These are phyloP conservation scores for Rhincodon typus DNA, from an alignment of 2,797 vertebrate species.

Conservation along the genomic window DNA sequence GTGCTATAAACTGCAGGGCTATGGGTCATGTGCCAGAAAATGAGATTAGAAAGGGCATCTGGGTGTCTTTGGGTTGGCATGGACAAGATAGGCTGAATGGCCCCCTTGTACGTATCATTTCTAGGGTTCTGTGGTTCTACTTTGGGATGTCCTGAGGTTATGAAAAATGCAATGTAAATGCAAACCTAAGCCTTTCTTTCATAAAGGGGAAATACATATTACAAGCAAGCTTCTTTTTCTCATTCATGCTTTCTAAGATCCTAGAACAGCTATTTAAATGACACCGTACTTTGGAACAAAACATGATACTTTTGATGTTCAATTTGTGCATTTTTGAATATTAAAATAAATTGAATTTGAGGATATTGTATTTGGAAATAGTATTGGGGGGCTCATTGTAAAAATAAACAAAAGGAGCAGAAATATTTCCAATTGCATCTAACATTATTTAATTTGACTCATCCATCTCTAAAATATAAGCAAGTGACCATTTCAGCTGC, in stretches of 20 bases:
- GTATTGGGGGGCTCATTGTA: neutral
- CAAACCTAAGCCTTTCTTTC: neutral
- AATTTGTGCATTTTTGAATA: neutral
- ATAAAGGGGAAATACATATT: neutral
- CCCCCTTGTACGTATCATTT: no score
- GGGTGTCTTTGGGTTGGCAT: no score
- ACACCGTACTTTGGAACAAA: neutral
- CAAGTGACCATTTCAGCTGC: constrained; percentile 3
- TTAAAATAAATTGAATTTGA: neutral
- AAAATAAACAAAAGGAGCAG: neutral
- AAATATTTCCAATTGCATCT: neutral
- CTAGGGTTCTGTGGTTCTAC: no score
- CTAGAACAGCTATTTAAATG: neutral
- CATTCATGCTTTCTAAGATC: neutral
- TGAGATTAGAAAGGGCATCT: no score
- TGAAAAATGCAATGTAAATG: neutral
- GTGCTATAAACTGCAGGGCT: no score
- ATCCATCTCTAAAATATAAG: constrained; percentile 1
- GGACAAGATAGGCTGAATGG: no score
- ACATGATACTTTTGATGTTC: neutral
- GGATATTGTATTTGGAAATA: neutral
- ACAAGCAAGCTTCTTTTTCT: neutral
- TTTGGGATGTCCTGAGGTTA: no score
- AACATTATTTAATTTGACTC: neutral
- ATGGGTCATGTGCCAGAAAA: no score